Evolutionary conservation across 2,888 invertebrate genomes (phyloP).

Genomic region (Smittia aterrima): DNA sequence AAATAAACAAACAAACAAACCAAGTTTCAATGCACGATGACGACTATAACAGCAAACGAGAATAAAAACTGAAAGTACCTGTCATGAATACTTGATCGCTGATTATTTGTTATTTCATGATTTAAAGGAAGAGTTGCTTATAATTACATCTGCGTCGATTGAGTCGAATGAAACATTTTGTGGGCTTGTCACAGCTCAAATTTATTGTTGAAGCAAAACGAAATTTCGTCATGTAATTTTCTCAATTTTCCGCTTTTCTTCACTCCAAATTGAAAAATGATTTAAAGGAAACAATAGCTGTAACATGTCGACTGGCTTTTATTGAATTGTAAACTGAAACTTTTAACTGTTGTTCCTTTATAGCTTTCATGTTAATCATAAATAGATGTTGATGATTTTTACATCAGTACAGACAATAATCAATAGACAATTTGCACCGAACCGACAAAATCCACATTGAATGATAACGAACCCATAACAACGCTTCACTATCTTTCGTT

Average conservation of each 20-base stretch:
- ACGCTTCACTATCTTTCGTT: too few species aligned
- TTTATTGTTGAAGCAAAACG: too few species aligned
- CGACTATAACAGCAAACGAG: background rate
- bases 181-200: too few species aligned
- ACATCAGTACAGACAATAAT: too few species aligned
- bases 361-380: background rate
- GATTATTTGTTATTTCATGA: background rate
- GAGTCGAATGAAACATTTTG: too few species aligned
- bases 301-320: constrained; percentile 24
- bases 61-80: background rate
- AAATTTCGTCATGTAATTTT: background rate
- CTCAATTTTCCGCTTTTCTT: background rate
- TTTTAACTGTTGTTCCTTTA: constrained; percentile 10
- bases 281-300: constrained; percentile 6
- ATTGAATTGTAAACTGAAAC: constrained; percentile 27
- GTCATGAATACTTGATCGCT: background rate
- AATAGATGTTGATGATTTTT: too few species aligned
- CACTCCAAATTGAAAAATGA: constrained; percentile 24
- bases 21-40: background rate
- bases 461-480: too few species aligned
- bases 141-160: too few species aligned
- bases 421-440: too few species aligned
- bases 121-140: background rate
- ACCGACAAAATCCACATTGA: too few species aligned
- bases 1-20: constrained; percentile 16